Evolutionary conservation across 2,113 vertebrate species (phyloP).

Genomic region (Scytalopus superciliaris): DNA sequence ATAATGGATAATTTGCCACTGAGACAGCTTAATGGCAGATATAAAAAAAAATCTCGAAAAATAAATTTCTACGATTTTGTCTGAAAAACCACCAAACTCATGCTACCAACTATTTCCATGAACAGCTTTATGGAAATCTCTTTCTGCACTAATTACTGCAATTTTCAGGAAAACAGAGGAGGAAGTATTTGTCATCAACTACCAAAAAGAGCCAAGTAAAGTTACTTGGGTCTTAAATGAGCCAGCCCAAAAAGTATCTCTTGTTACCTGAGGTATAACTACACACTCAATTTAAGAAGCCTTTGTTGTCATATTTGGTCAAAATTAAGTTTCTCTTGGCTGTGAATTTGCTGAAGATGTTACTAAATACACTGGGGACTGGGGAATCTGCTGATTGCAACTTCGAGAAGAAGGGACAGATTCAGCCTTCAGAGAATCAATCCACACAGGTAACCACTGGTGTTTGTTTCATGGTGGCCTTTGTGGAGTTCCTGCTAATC

Average conservation of each 20-base stretch:
- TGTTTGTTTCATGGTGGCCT: neutral
- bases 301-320: neutral
- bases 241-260: neutral
- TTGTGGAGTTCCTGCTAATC: neutral
- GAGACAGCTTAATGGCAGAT: neutral
- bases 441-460: neutral
- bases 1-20: neutral
- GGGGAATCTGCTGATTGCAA: neutral
- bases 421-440: neutral
- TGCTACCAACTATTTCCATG: neutral
- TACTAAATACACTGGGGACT: neutral
- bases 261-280: neutral
- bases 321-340: slow-evolving; percentile 3
- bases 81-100: neutral
- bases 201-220: neutral
- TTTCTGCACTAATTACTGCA: neutral
- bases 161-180: neutral
- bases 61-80: neutral
- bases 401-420: neutral
- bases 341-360: neutral
- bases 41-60: neutral
- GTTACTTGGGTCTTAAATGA: neutral
- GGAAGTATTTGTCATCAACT: neutral
- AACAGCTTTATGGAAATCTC: neutral
- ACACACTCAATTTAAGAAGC: neutral